A percentile compares a stretch with the other conserved stretches of the same genome.
phyloP scores from a whole-genome alignment of 2,888 invertebrate species.

The Falcaria lacertinaria region DNA sequence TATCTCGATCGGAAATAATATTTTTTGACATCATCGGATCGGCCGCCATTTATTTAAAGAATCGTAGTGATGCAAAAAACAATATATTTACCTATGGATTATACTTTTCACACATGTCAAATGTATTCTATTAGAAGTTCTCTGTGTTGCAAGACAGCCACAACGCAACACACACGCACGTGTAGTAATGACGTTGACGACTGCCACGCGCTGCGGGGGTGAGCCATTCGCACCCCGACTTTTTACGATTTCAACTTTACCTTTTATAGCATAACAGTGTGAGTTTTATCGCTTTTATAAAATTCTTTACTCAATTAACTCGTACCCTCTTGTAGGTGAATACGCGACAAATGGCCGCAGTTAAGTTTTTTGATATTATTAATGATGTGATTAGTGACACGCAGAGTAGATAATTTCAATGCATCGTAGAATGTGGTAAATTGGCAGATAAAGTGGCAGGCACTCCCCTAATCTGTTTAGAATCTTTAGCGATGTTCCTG shows the following conservation, averaged over 20 bases:
- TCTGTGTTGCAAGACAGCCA: constrained; percentile 12
- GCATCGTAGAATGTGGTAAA: constrained; percentile 24
- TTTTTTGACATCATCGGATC: too few relatives aligned
- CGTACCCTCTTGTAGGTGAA: constrained; percentile 47
- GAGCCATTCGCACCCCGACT: constrained; percentile 42
- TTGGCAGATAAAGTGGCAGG: constrained; percentile 18
- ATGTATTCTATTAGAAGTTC: background rate
- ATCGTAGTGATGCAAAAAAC: too few relatives aligned
- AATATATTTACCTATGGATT: too few relatives aligned
- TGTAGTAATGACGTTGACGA: constrained; percentile 45
- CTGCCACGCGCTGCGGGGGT: constrained; percentile 34
- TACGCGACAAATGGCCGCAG: constrained; percentile 41
- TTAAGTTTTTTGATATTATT: constrained; percentile 55
- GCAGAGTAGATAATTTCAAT: constrained; percentile 42
- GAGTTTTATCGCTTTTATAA: constrained; percentile 68
- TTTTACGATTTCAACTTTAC: constrained; percentile 68
- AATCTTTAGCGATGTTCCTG: background rate
- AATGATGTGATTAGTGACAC: constrained; percentile 60
- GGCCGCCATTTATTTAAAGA: too few relatives aligned
- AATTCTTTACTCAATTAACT: constrained; percentile 71
- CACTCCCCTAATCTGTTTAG: background rate
- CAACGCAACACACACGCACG: constrained; percentile 33
- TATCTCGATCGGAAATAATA: too few relatives aligned
- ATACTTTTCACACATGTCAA: too few relatives aligned
- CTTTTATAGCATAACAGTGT: constrained; percentile 59